These are phyloP conservation scores for Agelas oroides DNA, from an alignment of 37 sponge, comb jelly and placozoan genomes.

Conservation along the genomic window DNA sequence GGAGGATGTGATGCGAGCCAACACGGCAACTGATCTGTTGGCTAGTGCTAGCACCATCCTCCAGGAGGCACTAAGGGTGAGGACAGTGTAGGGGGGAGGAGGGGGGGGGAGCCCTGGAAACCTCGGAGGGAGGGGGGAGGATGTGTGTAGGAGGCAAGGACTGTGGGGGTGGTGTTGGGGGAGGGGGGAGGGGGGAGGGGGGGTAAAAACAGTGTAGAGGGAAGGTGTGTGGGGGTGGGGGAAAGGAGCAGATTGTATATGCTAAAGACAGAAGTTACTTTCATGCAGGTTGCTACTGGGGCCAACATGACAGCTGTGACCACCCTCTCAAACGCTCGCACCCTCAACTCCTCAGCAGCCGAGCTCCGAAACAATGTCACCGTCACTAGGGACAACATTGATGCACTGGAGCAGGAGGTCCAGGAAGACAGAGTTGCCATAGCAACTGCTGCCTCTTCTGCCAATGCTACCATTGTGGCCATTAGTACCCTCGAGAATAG, in stretches of 20 bases:
- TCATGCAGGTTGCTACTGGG: conserved; percentile 21
- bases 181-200: not conserved
- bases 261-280: no score
- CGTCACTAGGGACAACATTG: not conserved
- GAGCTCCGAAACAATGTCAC: not conserved
- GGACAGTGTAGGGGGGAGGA: not conserved
- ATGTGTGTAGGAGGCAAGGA: no score
- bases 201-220: no score
- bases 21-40: not conserved
- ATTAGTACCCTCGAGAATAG: not conserved
- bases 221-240: no score
- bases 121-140: no score
- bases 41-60: conserved; percentile 17
- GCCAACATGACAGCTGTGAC: not conserved
- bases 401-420: conserved; percentile 6
- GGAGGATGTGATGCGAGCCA: not conserved
- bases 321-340: not conserved
- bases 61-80: conserved; percentile 4
- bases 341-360: not conserved
- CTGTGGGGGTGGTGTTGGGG: not conserved
- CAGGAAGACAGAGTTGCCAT: conserved; percentile 19
- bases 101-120: not conserved
- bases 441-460: conserved; percentile 10
- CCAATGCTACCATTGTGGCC: conserved; percentile 9
- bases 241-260: no score